Evolutionary conservation across 23 tunicate genomes (phyloP), one percentile per base, ranked within the genome.

Genomic region (Halocynthia roretzi): DNA sequence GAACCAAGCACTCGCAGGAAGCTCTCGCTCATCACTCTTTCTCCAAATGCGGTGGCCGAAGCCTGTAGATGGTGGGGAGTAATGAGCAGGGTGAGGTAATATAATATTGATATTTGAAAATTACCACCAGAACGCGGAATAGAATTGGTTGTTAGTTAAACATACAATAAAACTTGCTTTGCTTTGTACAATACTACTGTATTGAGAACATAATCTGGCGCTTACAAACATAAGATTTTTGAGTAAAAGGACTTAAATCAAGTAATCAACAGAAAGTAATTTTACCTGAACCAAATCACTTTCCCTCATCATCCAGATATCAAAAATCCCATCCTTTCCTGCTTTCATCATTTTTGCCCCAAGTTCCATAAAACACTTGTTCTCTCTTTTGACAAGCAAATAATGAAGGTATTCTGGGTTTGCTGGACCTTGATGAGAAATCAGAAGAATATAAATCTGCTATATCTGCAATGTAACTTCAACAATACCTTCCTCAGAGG

Each of bases 271-370:
- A 31, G 44, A 31, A 31, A 31, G 44, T 31, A 31, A 19, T 67
- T 55, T 23, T 56, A 86, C 98, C 89, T 93, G 98, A 7, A 93
- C 98, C 8, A 87, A 76, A 66, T 93, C 98, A 71, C 94, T 87
- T 64, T 87, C 87, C 48, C 56, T 69, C 76, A 93, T 15, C 98
- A 87, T 87, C 98, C 98, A 93, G 22, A 72, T 19, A 8, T 93
- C 98, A 56, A 93, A 93, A 62, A 93, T 62, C 0, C 78, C 77
- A 8, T 51, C 50, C 52, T 87, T 87, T 51, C 98, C 94, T 17
- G 98, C 98, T 44, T 80, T 73, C 68, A 50, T 64, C 71, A 93
- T 56, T 51, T 82, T 83, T 7, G n/a, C 60, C 8, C 84, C 80
- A 10, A 93, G 90, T 21, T 83, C 83, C 21, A 48, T 72, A 71